These are phyloP conservation scores for Blastomussa wellsi DNA, from an alignment of 92 coral and sea anemone species.

Conservation along the genomic window DNA sequence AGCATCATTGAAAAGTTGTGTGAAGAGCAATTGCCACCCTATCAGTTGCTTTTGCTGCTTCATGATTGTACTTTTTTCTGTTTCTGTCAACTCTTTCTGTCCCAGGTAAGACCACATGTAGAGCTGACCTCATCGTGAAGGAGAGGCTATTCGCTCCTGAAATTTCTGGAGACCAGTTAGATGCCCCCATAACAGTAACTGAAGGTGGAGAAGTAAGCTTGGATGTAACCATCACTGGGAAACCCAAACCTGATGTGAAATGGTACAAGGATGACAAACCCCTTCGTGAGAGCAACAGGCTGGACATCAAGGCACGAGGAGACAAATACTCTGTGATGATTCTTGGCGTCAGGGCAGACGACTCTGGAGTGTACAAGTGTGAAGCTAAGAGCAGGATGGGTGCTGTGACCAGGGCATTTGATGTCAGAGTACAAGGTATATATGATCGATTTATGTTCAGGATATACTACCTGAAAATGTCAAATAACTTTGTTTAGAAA, in stretches of 20 bases:
- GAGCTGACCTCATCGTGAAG: slow-evolving; percentile 84
- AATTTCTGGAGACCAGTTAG: slow-evolving; percentile 53
- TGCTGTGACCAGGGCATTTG: slow-evolving; percentile 72
- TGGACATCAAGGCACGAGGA: slow-evolving; percentile 84
- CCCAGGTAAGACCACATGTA: slow-evolving; percentile 78
- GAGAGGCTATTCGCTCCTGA: slow-evolving; percentile 80
- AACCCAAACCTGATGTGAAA: slow-evolving; percentile 84
- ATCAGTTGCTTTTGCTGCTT: neutral
- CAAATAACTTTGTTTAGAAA: neutral
- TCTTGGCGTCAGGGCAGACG: slow-evolving; percentile 69
- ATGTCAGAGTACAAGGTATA: slow-evolving; percentile 86
- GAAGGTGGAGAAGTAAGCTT: slow-evolving; percentile 85
- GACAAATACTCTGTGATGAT: slow-evolving; percentile 76
- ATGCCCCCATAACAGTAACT: slow-evolving; percentile 65
- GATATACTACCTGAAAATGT: neutral
- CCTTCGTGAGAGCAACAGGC: slow-evolving; percentile 71
- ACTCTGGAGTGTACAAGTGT: slow-evolving; percentile 93
- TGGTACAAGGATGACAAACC: slow-evolving; percentile 91
- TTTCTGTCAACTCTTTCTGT: neutral
- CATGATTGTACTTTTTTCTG: neutral
- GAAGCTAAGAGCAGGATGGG: slow-evolving; percentile 85
- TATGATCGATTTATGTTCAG: neutral
- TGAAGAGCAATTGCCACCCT: too few species aligned
- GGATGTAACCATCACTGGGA: slow-evolving; percentile 74
- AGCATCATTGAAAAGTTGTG: too few species aligned